phyloP scores from a whole-genome alignment of 2,113 vertebrate species.

The Zosterops japonicus region DNA sequence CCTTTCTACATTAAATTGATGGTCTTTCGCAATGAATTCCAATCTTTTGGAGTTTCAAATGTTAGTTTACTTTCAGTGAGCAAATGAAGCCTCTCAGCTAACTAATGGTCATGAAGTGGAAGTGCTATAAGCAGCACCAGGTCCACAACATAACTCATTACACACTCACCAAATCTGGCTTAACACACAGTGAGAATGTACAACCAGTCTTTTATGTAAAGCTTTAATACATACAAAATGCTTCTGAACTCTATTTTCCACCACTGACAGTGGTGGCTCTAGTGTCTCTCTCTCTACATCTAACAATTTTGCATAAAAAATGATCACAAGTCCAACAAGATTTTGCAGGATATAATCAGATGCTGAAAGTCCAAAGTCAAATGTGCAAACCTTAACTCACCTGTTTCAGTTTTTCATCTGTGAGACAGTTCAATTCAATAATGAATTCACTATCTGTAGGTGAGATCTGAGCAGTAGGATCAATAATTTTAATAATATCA shows the following conservation, averaged over 20 bases:
- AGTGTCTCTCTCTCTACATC: background rate
- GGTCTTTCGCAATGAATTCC: background rate
- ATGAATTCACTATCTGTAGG: slow-evolving; percentile 99
- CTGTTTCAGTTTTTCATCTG: slow-evolving; percentile 98
- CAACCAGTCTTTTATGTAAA: background rate
- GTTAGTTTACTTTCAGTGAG: background rate
- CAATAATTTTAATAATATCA: slow-evolving; percentile 99
- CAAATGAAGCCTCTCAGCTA: background rate
- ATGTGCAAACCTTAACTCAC: slow-evolving; percentile 68
- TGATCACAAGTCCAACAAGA: background rate
- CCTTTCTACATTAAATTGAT: background rate
- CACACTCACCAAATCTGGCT: background rate
- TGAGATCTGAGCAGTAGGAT: slow-evolving; percentile 95
- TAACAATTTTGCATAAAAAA: background rate
- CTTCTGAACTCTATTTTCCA: background rate
- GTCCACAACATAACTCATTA: background rate
- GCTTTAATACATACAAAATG: background rate
- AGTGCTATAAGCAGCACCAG: background rate
- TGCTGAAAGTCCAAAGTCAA: background rate
- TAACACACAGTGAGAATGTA: background rate
- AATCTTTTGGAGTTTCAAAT: background rate
- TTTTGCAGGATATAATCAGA: background rate
- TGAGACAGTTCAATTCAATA: slow-evolving; percentile 98
- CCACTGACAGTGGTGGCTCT: background rate
- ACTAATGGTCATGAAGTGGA: background rate